Evolutionary conservation across 2,888 invertebrate genomes (phyloP), one percentile per base, ranked within the genome.

Genomic region (Proisotoma minuta): DNA sequence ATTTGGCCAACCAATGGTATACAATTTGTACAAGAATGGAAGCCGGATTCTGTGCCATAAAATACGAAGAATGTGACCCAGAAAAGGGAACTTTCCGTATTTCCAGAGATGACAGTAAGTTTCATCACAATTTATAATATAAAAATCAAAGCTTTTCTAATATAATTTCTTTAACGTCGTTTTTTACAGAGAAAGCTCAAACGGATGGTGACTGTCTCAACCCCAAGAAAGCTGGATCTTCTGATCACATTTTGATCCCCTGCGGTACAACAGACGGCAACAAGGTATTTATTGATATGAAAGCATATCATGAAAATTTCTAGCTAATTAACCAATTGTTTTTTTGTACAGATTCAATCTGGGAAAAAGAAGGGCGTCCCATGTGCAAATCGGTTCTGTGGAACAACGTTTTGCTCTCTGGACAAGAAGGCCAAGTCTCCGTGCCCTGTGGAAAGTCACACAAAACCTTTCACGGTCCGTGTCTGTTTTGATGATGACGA

Each of bases 311-410:
- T n/a, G n/a, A 34, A 34, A 10, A 34, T 10, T 34, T 10, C 34
- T 34, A 20, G 18, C 18, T 43, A 43, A n/a, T 24, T 8, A 23
- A 22, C 10, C 51, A 5, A 3, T 49, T 3, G 39, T 52, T 10
- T 34, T 23, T 10, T 23, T 40, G n/a, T 40, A 39, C 52, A 73
- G 71, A 73, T 73, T 60, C 73, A 73, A 68, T 70, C 73, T 29
- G 73, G 73, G 22, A 73, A 73, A 62, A 73, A 73, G 72, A 73
- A 73, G 51, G 73, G 73, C 39, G 70, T 71, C n/a, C 73, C 72
- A 47, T 73, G 73, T 59, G 71, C 72, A 5, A 71, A 70, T 53
- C 27, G 73, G 34, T 73, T 73, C 65, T 73, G 73, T 49, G 73
- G 73, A 39, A 73, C 73, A 18, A 69, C 70, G 10, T 73, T 73